A percentile compares a stretch with the other conserved stretches of the same genome.
Conservation (phyloP, 2,113 vertebrate species). For the Lanius collurio region DNA sequence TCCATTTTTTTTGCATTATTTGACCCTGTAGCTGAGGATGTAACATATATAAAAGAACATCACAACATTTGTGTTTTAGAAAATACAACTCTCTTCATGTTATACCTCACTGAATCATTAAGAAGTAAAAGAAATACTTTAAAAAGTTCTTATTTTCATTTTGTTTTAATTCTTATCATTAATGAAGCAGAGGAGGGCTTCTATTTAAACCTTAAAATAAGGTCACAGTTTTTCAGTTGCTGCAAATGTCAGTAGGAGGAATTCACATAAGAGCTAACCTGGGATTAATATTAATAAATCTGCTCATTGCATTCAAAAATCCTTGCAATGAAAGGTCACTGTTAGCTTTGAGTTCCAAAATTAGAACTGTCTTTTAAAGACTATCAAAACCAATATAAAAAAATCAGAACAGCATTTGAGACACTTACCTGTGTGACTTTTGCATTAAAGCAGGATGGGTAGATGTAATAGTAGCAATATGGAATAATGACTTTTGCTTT, state of each 20-base stretch:
- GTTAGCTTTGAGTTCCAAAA: slow-evolving; percentile 10
- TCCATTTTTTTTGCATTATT: not conserved
- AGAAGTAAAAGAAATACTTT: not conserved
- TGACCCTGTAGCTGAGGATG: not conserved
- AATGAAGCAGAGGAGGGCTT: not conserved
- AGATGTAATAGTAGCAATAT: not conserved
- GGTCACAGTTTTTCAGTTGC: not conserved
- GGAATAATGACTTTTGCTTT: not conserved
- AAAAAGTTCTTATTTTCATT: not conserved
- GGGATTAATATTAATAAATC: slow-evolving; percentile 38
- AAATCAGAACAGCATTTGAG: not conserved
- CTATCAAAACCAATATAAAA: not conserved
- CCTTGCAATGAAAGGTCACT: slow-evolving; percentile 18
- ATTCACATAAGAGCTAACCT: not conserved
- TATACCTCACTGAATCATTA: not conserved
- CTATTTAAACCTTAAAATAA: not conserved
- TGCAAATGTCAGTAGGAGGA: slow-evolving; percentile 12
- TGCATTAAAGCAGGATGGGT: not conserved
- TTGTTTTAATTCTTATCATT: not conserved
- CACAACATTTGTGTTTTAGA: not conserved
- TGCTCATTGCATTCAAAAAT: slow-evolving; percentile 9
- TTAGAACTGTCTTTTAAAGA: slow-evolving; percentile 8
- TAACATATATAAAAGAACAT: not conserved
- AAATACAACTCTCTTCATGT: not conserved
- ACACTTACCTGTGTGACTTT: not conserved